Evolutionary conservation across 2,888 invertebrate species (phyloP), one percentile per base, ranked within the genome.

Genomic region (Chesias legatella): DNA sequence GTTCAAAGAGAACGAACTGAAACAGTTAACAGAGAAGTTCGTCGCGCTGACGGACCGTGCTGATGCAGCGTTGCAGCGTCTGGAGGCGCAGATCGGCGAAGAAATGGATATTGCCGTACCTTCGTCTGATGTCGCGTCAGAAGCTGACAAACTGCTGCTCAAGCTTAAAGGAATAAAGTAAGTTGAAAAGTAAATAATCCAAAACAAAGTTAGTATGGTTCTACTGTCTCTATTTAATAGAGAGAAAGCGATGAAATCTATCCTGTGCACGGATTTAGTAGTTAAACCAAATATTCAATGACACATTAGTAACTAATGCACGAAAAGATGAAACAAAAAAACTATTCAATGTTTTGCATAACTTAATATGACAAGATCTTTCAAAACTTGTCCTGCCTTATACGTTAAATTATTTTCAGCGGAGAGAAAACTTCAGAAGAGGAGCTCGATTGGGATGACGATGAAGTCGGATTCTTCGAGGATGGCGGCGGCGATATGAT

Each of bases 11-110:
- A 71, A 67, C 21, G 88, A 88, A 53, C 52, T 86, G 13, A 77
- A 79, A 38, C 82, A 81, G 51, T 58, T 88, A 26, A 86, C 82
- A 0, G 86, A 88, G 48, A 89, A 89, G 57, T 81, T 88, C 52
- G 76, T 88, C 24, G 82, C 76, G 7, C 54, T 88, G 46, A 86
- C 88, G 1, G 77, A 88, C 48, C 67, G 84, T 47, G 84, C 88
- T 0, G 88, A 88, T 41, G 73, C 79, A 33, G 82, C 81, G n/a
- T 67, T 88, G 20, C 80, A 81, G 52, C 67, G 73, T 6, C 62
- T 89, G 32, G 85, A 89, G 47, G 61, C 63, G n/a, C 69, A 73
- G 38, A 44, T 86, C 7, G 67, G 62, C 11, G 73, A 73, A 20
- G 79, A 79, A 17, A 33, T 25, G 0, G 75, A 76, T 1, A 74